Evolutionary conservation across 53 echinoderm and acorn worm genomes (phyloP), one percentile per base, ranked within the genome.

Genomic region (Astropecten irregularis): DNA sequence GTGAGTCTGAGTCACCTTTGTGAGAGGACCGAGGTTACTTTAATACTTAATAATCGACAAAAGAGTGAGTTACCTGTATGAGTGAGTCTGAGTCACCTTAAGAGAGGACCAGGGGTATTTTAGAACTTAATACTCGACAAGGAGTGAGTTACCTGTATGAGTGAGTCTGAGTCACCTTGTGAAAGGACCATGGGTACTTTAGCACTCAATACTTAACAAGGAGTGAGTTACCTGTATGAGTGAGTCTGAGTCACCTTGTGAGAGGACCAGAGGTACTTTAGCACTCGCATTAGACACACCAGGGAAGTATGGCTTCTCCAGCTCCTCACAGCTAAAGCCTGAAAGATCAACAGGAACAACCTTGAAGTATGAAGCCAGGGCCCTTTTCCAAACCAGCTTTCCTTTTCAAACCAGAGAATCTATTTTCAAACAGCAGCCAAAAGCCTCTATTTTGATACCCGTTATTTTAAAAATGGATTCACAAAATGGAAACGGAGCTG

Each of bases 241-340:
- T 32, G 84, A 56, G 16, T 62, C 76, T 30, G 40, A 38, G 46
- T 40, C 85, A 26, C 73, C 73, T 28, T 67, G 36, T 25, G 92
- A 92, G 28, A 95, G 66, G 8, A 91, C 54, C 31, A 90, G 59
- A 15, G 95, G 92, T 11, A 90, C 84, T 50, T 93, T 95, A 19
- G 88, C 32, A 35, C 91, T 81, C 19, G 68, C 83, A 66, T 82
- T 66, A 21, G 93, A 85, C 29, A 85, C 91, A 26, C 89, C 86
- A 36, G 93, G 90, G 27, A 95, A 95, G 34, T 38, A 84, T 40
- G 95, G 95, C 66, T 86, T 88, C 84, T 95, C 92, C 42, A 95
- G 21, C 34, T 95, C 95, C 32, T 76, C 81, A 38, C 54, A 47
- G 49, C 88, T 92, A 50, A 95, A 95, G 33, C 92, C 95, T 95